Conservation (phyloP, 2,797 vertebrate genomes). For the Sebastes vulpes region DNA sequence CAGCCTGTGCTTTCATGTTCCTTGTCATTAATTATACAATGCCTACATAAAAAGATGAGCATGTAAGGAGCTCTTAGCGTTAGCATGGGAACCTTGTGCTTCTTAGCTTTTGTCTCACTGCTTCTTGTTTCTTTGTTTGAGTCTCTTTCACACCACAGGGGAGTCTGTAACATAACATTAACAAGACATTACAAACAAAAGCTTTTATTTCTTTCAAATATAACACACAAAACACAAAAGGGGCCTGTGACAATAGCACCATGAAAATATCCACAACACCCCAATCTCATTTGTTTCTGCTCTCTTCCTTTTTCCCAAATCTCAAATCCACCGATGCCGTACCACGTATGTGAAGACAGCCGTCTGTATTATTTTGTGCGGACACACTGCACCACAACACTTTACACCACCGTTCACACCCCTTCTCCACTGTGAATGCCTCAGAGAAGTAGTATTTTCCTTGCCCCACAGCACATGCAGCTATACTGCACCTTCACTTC, state of each 20-base stretch:
- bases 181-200: not conserved
- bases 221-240: not conserved
- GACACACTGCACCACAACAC: not conserved
- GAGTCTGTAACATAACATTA: not conserved
- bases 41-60: constrained; percentile 58
- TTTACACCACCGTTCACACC: not conserved
- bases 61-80: constrained; percentile 51
- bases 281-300: not conserved
- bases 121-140: constrained; percentile 14
- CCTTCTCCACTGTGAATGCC: not conserved
- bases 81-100: constrained; percentile 18
- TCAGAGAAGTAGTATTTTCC: not conserved
- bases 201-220: not conserved
- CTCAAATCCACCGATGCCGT: not conserved
- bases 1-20: constrained; percentile 24
- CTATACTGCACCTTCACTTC: not conserved
- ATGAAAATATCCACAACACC: not conserved
- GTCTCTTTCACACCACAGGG: not conserved
- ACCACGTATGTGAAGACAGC: not conserved
- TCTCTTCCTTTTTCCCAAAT: not conserved
- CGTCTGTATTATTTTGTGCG: not conserved
- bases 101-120: not conserved
- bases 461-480: not conserved
- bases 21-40: constrained; percentile 77
- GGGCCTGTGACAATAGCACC: not conserved